Evolutionary conservation across 2,888 invertebrate genomes (phyloP), one percentile per base, ranked within the genome.

Genomic region (Megalurothrips usitatus): DNA sequence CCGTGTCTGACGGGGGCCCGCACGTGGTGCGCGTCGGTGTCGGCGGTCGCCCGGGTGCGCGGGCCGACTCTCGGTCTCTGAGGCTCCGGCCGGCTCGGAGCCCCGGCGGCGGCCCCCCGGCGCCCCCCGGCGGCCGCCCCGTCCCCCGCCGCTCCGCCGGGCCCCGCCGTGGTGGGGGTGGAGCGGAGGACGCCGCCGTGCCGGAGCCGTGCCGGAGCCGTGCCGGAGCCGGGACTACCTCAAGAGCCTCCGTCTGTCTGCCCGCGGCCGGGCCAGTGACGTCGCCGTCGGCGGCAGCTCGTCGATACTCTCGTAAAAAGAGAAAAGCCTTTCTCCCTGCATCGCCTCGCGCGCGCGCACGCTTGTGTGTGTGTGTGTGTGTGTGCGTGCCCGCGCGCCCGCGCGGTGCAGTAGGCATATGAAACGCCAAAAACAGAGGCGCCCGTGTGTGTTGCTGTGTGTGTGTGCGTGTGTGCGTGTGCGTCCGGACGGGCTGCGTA

Each of bases 301-400:
- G 68, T 75, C 68, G 68, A 75, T 75, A 75, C 68, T 75, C 68
- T 75, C 68, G 26, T 75, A 75, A 75, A 75, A 75, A 75, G 68
- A 75, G 68, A 75, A 75, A 75, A 75, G 68, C 68, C 68, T 75
- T 75, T 75, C 68, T 75, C 68, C 23, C 11, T 26, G 26, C 58
- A 58, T 43, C 58, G 58, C 58, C 19, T 2, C 34, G 34, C 6
- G 34, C 6, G 34, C 6, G 34, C 2, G 34, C 34, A 6, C 34
- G n/a, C n/a, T n/a, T n/a, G n/a, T n/a, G n/a, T n/a, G n/a, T n/a
- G n/a, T n/a, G n/a, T n/a, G n/a, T n/a, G n/a, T n/a, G n/a, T n/a
- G n/a, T n/a, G n/a, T n/a, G 34, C 34, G 34, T 43, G 34, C 6
- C 3, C 6, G 34, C 2, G 34, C 34, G 34, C 34, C 3, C 34